Percentiles rank a stretch among this genome's conserved stretches.
phyloP scores from a whole-genome alignment of 2,888 invertebrate genomes.

The Quadroppia sp. region DNA sequence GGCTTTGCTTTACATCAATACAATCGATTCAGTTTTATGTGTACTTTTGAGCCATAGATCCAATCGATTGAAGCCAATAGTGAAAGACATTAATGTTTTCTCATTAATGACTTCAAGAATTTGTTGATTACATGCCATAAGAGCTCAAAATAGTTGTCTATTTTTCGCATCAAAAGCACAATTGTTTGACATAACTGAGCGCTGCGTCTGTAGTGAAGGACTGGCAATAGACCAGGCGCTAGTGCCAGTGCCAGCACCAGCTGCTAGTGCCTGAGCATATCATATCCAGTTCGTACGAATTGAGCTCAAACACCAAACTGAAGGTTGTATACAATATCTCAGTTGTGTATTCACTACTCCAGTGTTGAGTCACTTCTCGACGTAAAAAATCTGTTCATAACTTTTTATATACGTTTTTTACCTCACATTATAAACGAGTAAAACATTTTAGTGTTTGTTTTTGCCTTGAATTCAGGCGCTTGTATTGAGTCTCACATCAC shows the following conservation, averaged over 20 bases:
- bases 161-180: not conserved
- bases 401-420: not conserved
- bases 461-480: conserved; percentile 2
- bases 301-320: conserved; percentile 21
- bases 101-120: no score
- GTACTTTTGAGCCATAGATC: not conserved
- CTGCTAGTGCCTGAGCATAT: not conserved
- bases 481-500: not conserved
- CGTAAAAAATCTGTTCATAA: not conserved
- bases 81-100: not conserved
- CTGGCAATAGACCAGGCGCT: conserved; percentile 29
- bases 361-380: conserved; percentile 15
- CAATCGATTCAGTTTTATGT: not conserved
- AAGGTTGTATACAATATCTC: conserved; percentile 24
- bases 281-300: not conserved
- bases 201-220: conserved; percentile 1
- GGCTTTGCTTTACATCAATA: conserved; percentile 10
- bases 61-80: not conserved
- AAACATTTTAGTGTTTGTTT: not conserved
- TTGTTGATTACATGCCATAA: no score
- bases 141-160: no score
- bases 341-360: not conserved
- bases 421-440: not conserved
- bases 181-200: not conserved
- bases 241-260: conserved; percentile 24